A percentile compares a stretch with the other conserved stretches of the same genome.
These are phyloP conservation scores for Epizoanthus stellaris DNA, from an alignment of 92 coral and sea anemone species.

Conservation along the genomic window DNA sequence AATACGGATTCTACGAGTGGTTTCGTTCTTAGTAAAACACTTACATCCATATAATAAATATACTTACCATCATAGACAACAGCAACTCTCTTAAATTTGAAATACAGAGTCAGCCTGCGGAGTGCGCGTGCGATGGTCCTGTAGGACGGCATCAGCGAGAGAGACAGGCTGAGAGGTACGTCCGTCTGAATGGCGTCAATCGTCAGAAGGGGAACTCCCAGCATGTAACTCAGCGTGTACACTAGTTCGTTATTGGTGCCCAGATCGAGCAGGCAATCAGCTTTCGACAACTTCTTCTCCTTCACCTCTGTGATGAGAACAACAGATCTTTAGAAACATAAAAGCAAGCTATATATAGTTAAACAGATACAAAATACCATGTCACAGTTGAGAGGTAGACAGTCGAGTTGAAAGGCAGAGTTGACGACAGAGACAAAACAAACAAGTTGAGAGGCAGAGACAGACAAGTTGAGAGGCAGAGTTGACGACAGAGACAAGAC, in stretches of 20 bases:
- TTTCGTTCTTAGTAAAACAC: too few species aligned
- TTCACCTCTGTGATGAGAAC: conserved; percentile 34
- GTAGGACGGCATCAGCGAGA: conserved; percentile 77
- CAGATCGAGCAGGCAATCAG: conserved; percentile 69
- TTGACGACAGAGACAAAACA: too few species aligned
- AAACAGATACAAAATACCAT: neutral
- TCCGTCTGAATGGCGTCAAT: conserved; percentile 49
- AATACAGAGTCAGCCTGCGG: conserved; percentile 66
- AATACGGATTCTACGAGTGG: too few species aligned
- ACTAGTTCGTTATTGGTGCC: conserved; percentile 65
- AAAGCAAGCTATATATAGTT: neutral
- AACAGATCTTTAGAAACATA: neutral
- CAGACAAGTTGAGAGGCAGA: too few species aligned
- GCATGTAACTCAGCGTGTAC: conserved; percentile 59
- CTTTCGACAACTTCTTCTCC: conserved; percentile 14
- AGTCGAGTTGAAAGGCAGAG: too few species aligned
- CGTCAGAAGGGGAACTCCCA: conserved; percentile 71
- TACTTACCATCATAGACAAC: conserved; percentile 81
- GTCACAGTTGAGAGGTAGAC: too few species aligned
- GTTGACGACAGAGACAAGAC: too few species aligned
- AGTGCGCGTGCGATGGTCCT: conserved; percentile 64
- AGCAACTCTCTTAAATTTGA: conserved; percentile 61
- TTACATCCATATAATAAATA: too few species aligned
- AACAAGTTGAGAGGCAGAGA: too few species aligned
- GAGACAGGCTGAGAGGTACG: conserved; percentile 29